Conservation (phyloP, 2,888 invertebrate species). For the Notodonta dromedarius region DNA sequence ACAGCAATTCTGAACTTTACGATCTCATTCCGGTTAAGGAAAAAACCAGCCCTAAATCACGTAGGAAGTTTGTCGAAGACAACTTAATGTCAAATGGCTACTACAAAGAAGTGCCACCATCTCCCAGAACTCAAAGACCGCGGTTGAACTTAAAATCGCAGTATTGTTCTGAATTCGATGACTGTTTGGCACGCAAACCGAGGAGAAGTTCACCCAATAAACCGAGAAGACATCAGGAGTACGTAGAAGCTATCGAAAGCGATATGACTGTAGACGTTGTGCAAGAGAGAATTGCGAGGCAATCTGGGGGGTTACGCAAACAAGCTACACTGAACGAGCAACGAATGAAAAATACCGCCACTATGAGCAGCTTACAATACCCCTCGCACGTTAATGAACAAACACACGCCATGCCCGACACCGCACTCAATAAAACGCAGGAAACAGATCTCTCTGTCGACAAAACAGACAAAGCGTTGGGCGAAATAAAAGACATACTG, state of each 20-base stretch:
- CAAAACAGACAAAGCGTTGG: constrained; percentile 71
- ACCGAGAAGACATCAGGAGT: constrained; percentile 27
- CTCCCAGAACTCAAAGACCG: constrained; percentile 68
- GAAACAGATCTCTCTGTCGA: constrained; percentile 51
- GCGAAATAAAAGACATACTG: constrained; percentile 74
- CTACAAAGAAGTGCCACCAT: constrained; percentile 71
- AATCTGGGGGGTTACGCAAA: constrained; percentile 13
- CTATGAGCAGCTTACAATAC: constrained; percentile 47
- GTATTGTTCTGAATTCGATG: constrained; percentile 55
- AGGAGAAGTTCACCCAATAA: constrained; percentile 32
- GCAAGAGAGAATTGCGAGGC: constrained; percentile 18
- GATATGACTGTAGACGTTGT: constrained; percentile 34
- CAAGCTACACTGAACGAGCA: constrained; percentile 26
- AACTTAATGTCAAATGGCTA: constrained; percentile 46
- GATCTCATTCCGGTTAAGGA: constrained; percentile 76
- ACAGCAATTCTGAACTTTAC: constrained; percentile 66
- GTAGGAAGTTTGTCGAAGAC: constrained; percentile 61
- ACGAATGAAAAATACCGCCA: constrained; percentile 36
- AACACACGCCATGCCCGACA: constrained; percentile 42
- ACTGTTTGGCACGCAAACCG: constrained; percentile 35
- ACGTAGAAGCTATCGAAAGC: constrained; percentile 32
- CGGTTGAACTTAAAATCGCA: constrained; percentile 68
- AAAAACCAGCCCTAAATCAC: constrained; percentile 69
- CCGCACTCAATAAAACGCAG: constrained; percentile 55
- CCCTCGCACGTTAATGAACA: constrained; percentile 42